These are phyloP conservation scores for Cepaea hortensis DNA, from an alignment of 2,888 invertebrate genomes.

Conservation along the genomic window DNA sequence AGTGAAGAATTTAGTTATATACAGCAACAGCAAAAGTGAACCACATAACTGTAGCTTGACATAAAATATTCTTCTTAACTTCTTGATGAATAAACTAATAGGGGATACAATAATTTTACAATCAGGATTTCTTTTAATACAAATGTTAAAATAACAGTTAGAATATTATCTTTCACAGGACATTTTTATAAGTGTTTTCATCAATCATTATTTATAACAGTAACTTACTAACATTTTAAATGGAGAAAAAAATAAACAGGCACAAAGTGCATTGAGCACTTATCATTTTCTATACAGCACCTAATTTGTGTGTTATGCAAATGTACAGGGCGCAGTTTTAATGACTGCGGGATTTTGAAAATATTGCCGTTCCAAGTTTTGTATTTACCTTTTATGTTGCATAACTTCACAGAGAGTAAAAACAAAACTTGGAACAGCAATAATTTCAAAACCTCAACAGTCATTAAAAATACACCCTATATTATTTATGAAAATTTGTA, in stretches of 20 bases:
- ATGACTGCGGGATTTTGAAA: too few relatives aligned
- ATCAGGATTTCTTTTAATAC: neutral
- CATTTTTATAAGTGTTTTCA: neutral
- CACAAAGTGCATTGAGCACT: slow-evolving; percentile 29
- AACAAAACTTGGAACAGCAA: too few relatives aligned
- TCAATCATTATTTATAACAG: neutral
- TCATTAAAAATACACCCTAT: too few relatives aligned
- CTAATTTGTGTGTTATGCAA: slow-evolving; percentile 12
- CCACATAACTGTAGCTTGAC: neutral
- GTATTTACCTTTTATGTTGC: too few relatives aligned
- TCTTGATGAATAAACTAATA: neutral
- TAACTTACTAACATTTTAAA: neutral
- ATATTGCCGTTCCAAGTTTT: too few relatives aligned
- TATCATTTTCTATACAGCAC: slow-evolving; percentile 11
- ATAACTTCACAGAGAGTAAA: too few relatives aligned
- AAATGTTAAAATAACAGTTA: neutral
- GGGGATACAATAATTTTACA: neutral
- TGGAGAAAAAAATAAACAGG: neutral
- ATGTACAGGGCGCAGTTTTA: neutral
- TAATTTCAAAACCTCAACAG: too few relatives aligned
- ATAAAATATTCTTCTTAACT: neutral
- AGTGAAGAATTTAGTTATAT: neutral
- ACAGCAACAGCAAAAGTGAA: neutral
- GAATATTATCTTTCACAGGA: neutral
- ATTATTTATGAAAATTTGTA: too few relatives aligned